Conservation (phyloP, 2,888 invertebrate genomes). For the Himalopsyche anomala region DNA sequence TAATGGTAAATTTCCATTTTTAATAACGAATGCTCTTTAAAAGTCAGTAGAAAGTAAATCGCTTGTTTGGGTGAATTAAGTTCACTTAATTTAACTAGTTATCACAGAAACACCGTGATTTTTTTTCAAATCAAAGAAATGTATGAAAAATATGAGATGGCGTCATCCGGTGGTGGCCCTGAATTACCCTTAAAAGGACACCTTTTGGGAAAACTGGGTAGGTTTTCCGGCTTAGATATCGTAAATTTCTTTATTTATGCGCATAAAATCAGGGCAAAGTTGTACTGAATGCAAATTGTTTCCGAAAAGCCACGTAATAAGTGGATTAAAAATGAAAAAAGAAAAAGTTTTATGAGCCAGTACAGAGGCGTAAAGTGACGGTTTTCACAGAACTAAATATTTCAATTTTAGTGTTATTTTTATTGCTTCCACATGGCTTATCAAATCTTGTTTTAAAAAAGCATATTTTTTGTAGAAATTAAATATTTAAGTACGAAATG, state of each 20-base stretch:
- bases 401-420: too few relatives aligned
- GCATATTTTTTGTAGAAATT: too few relatives aligned
- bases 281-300: slow-evolving; percentile 46
- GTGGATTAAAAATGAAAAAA: slow-evolving; percentile 39
- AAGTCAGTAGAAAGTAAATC: too few relatives aligned
- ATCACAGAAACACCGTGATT: too few relatives aligned
- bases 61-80: too few relatives aligned
- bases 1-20: too few relatives aligned
- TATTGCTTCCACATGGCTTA: too few relatives aligned
- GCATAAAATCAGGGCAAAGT: slow-evolving; percentile 45
- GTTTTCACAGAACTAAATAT: not conserved
- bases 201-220: not conserved
- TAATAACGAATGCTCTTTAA: too few relatives aligned
- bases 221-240: not conserved
- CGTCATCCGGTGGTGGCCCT: not conserved
- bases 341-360: not conserved
- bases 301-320: slow-evolving; percentile 6
- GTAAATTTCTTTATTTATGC: slow-evolving; percentile 45
- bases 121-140: not conserved
- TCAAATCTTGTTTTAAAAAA: too few relatives aligned
- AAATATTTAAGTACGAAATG: too few relatives aligned
- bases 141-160: not conserved
- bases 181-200: slow-evolving; percentile 20
- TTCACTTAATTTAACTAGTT: too few relatives aligned
- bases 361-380: not conserved